Base-by-base conservation (phyloP, 2,113 vertebrate genomes). In the Glaucidium brasilianum region DNA sequence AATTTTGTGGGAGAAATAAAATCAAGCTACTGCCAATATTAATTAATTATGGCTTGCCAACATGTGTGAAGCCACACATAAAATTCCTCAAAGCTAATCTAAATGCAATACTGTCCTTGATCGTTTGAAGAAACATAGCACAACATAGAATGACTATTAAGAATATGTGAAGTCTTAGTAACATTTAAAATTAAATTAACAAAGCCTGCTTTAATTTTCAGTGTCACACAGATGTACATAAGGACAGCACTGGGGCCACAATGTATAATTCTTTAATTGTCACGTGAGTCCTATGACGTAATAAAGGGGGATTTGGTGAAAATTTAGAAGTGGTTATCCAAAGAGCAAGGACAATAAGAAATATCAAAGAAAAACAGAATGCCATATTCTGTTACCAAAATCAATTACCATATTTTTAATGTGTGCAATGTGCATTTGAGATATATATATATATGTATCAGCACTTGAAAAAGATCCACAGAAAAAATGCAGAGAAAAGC, bases 201-300 rank as follows among this genome's bases (percentile, higher is more conserved):
- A 77, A 76, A 62, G 16, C n/a, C 16, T 84, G 25, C 16, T 86
- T 84, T 62, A 27, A 56, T 62, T 72, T 82, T 60, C 23, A 72
- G 25, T 55, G 5, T 87, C 41, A 43, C 25, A 17, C 7, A 39
- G 49, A 55, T 60, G 50, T 68, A 71, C 7, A 6, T 34, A 79
- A 68, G 35, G 27, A 64, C 18, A 73, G 59, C 74, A 69, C 26
- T 62, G 20, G 25, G 34, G 18, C 29, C 27, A 79, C 45, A 63
- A 41, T 12, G 32, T 68, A 12, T 14, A 73, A 49, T 73, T 80
- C 20, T 1, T 1, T 74, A 68, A 68, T 56, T 49, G 35, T 43
- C 13, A 56, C 0, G 0, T 56, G 23, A 89, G 58, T 5, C 11
- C 27, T 12, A 8, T 77, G 35, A 27, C 0, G 0, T 35, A 41